Evolutionary conservation across 2,888 invertebrate species (phyloP).

Genomic region (Julus scanicus): DNA sequence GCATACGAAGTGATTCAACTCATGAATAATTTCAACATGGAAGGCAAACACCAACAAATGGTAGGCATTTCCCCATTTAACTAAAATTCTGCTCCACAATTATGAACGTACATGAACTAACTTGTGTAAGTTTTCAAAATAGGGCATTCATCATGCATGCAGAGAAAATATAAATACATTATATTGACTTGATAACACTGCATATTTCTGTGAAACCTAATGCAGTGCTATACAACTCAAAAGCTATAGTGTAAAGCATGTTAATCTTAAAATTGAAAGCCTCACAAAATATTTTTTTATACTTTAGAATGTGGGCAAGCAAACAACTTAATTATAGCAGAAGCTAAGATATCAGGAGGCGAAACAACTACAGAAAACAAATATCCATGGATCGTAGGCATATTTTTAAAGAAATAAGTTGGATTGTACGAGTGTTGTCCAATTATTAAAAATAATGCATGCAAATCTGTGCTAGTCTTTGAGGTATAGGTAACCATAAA

Average conservation of each 20-base stretch:
- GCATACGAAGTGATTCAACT: background rate
- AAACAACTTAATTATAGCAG: slow-evolving; percentile 14
- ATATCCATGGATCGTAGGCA: slow-evolving; percentile 52
- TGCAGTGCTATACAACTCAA: too few species aligned
- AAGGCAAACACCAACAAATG: background rate
- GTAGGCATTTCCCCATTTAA: background rate
- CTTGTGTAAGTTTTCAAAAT: too few species aligned
- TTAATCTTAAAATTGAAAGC: too few species aligned
- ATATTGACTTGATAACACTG: too few species aligned
- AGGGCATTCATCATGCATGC: too few species aligned
- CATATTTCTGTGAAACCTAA: too few species aligned
- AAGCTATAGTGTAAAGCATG: too few species aligned
- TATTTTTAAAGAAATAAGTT: background rate
- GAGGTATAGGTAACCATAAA: background rate
- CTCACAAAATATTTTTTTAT: background rate
- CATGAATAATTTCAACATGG: background rate
- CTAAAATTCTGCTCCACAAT: background rate
- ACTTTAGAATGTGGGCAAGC: slow-evolving; percentile 47
- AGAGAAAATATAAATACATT: too few species aligned
- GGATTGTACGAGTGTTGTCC: too few species aligned
- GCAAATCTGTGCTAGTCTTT: too few species aligned
- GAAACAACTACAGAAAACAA: background rate
- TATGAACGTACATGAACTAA: background rate
- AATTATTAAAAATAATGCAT: too few species aligned
- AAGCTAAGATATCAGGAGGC: slow-evolving; percentile 41